phyloP scores from a whole-genome alignment of 53 echinoderm and acorn worm genomes.

The Paracentrotus lividus region DNA sequence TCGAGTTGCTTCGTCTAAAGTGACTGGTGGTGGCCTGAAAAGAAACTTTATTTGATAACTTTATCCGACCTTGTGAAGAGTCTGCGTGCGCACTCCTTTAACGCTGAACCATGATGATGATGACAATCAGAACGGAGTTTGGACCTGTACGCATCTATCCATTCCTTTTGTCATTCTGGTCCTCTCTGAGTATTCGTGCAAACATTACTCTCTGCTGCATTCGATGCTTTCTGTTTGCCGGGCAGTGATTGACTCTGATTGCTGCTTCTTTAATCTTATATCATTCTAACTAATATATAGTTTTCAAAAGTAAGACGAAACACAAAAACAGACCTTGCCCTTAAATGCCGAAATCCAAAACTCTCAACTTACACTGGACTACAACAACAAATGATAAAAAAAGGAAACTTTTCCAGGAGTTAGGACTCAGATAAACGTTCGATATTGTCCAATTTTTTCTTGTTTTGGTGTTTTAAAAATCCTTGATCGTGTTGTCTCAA shows the following conservation, averaged over 20 bases:
- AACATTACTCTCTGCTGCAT: not conserved
- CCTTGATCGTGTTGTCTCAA: no score
- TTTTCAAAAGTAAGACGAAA: not conserved
- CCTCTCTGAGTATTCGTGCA: not conserved
- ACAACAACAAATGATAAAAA: no score
- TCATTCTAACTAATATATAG: not conserved
- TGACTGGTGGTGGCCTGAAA: not conserved
- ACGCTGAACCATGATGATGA: not conserved
- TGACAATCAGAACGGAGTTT: not conserved
- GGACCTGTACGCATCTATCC: not conserved
- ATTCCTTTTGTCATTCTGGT: not conserved
- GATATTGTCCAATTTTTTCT: no score
- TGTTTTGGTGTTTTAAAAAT: no score
- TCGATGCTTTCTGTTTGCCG: not conserved
- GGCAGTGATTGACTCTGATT: not conserved
- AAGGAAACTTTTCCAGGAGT: no score
- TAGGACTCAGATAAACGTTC: no score
- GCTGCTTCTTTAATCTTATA: slow-evolving; percentile 14
- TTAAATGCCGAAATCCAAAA: not conserved
- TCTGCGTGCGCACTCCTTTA: not conserved
- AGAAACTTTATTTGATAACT: slow-evolving; percentile 11
- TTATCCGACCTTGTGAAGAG: not conserved
- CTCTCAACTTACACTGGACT: no score
- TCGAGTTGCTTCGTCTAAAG: not conserved
- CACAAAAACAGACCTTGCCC: not conserved